These are phyloP conservation scores for Lycophotia porphyrea DNA, from an alignment of 2,888 invertebrate species.

Conservation along the genomic window DNA sequence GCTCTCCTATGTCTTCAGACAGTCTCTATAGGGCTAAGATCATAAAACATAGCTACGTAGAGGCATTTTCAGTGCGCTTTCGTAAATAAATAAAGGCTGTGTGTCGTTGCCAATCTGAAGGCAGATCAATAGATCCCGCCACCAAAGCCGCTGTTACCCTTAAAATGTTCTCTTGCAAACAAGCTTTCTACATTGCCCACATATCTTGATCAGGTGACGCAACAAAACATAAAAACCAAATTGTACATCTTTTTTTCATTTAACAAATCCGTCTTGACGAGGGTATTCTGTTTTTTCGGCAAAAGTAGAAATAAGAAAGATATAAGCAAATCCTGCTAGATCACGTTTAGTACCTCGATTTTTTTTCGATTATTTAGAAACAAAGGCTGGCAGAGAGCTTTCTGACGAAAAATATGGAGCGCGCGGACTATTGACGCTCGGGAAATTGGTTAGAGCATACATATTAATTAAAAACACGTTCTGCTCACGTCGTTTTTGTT, in stretches of 20 bases:
- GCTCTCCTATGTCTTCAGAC: not conserved
- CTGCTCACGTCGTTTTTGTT: slow-evolving; percentile 53
- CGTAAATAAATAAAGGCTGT: slow-evolving; percentile 30
- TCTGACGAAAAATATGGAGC: slow-evolving; percentile 66
- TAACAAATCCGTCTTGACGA: slow-evolving; percentile 89
- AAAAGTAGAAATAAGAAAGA: slow-evolving; percentile 84
- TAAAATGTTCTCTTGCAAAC: slow-evolving; percentile 63
- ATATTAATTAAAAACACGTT: slow-evolving; percentile 64
- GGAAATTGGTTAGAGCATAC: slow-evolving; percentile 54
- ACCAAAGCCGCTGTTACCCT: slow-evolving; percentile 55
- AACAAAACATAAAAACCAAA: slow-evolving; percentile 87
- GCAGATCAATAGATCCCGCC: slow-evolving; percentile 58
- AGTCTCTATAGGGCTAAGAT: not conserved
- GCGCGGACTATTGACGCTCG: slow-evolving; percentile 51
- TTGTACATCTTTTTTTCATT: slow-evolving; percentile 87
- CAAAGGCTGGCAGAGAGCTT: slow-evolving; percentile 60
- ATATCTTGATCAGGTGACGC: slow-evolving; percentile 86
- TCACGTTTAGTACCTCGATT: slow-evolving; percentile 80
- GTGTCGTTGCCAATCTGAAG: slow-evolving; percentile 37
- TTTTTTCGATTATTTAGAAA: slow-evolving; percentile 78
- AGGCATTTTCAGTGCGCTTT: slow-evolving; percentile 12
- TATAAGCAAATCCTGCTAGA: slow-evolving; percentile 85
- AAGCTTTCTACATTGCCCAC: slow-evolving; percentile 71
- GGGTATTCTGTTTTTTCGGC: slow-evolving; percentile 83
- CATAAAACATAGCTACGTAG: not conserved